These are phyloP conservation scores for Craterocephalus amniculus DNA, from an alignment of 2,797 vertebrate species.

Conservation along the genomic window DNA sequence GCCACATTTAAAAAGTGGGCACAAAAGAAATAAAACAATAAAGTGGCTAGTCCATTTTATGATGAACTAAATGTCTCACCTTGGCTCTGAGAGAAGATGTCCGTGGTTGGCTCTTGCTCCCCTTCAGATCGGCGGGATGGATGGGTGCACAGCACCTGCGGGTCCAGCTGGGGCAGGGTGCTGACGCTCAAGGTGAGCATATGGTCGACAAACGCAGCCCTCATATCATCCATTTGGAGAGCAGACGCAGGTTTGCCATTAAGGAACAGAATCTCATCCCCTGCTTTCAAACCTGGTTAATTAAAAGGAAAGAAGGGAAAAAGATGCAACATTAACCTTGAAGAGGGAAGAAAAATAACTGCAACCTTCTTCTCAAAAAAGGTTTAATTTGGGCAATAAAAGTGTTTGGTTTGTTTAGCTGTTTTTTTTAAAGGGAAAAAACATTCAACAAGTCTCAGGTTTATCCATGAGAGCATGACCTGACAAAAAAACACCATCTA, in stretches of 20 bases:
- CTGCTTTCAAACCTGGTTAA: conserved; percentile 86
- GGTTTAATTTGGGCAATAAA: neutral
- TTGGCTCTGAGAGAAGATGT: conserved; percentile 86
- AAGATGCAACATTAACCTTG: neutral
- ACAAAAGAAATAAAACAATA: neutral
- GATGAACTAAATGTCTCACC: conserved; percentile 72
- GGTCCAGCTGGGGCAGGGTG: conserved; percentile 82
- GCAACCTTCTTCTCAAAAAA: neutral
- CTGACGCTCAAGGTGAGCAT: conserved; percentile 86
- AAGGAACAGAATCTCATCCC: conserved; percentile 91
- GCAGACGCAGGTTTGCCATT: conserved; percentile 85
- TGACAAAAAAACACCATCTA: conserved; percentile 12
- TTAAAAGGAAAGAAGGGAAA: neutral
- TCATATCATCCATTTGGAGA: conserved; percentile 87
- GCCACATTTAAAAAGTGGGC: no score
- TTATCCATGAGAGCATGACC: conserved; percentile 8
- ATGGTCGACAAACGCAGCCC: conserved; percentile 85
- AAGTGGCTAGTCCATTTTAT: no score
- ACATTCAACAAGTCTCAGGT: neutral
- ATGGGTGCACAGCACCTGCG: conserved; percentile 65
- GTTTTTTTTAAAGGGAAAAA: neutral
- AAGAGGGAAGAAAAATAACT: neutral
- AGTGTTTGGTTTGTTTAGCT: no score
- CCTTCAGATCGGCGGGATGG: conserved; percentile 86
- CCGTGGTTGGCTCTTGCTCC: conserved; percentile 72